Percentiles rank a stretch among this genome's conserved stretches.
Evolutionary conservation across 2,113 vertebrate genomes (phyloP).

Genomic region (Onychostruthus taczanowskii): DNA sequence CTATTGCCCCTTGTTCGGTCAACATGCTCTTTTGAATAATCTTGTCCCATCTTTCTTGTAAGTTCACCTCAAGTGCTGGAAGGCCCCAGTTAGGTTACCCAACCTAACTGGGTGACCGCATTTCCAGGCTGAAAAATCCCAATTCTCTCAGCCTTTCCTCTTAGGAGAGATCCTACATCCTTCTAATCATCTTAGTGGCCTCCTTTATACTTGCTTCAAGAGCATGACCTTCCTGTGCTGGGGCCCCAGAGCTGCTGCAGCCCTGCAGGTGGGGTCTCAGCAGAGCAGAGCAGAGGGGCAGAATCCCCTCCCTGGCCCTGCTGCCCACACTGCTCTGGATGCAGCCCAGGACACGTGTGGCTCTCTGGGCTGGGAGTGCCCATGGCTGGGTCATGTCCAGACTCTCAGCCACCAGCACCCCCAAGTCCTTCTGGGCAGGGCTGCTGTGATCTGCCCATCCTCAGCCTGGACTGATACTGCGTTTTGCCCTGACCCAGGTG

Average conservation of each 20-base stretch:
- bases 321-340: neutral
- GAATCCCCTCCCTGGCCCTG: neutral
- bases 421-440: neutral
- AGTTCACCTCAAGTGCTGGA: neutral
- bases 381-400: neutral
- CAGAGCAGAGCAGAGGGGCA: neutral
- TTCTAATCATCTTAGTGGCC: neutral
- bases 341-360: neutral
- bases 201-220: neutral
- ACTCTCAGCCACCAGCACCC: neutral
- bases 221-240: neutral
- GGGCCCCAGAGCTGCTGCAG: neutral
- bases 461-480: rapidly evolving
- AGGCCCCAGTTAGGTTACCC: neutral
- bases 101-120: too few relatives aligned
- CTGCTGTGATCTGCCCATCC: neutral
- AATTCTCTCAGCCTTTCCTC: neutral
- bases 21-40: neutral
- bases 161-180: neutral
- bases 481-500: neutral
- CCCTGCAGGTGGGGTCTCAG: neutral
- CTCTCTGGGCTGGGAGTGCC: neutral
- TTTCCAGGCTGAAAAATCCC: neutral
- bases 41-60: neutral
- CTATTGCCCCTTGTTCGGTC: neutral